Evolutionary conservation across 2,888 invertebrate species (phyloP), one percentile per base, ranked within the genome.

Genomic region (Atethmia centrago): DNA sequence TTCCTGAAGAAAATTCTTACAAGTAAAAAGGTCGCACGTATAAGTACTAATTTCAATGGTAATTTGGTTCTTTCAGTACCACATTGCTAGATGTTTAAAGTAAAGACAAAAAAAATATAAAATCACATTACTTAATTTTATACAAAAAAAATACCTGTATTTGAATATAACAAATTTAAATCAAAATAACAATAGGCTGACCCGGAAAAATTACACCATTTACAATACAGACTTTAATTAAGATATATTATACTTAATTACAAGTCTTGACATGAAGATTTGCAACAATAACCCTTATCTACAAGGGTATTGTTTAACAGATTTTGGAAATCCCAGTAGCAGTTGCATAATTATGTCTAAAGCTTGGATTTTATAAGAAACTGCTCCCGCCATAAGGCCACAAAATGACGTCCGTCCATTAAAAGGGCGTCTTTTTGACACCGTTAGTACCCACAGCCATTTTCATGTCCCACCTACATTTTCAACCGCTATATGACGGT

Each of bases 1-100:
- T 53, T 53, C n/a, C 53, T 40, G n/a, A 36, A 51, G 40, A 66
- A 59, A 40, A 53, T 36, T 66, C 47, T 75, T 28, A n/a, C 4
- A 36, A 42, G 51, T 65, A 8, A 21, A 28, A 58, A 74, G 31
- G 42, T 25, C 51, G 21, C 12, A 49, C 31, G 16, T 55, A 21
- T 70, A 19, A 5, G 36, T 14, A 47, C 28, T n/a, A 25, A 56
- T 28, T 25, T 25, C 25, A 28, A 45, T 56, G 53, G 5, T 45
- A 36, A 36, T 25, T n/a, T n/a, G n/a, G n/a, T n/a, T n/a, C n/a
- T n/a, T 70, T 45, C 28, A n/a, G 16, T n/a, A 51, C 25, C 65
- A 65, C 16, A 40, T 49, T 40, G 36, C 7, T 5, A 2, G 36
- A 14, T 25, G 16, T 66, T 28, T 12, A 16, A 7, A n/a, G 42